A percentile compares a stretch with the other conserved stretches of the same genome.
Evolutionary conservation across 2,888 invertebrate genomes (phyloP).

Genomic region (Acronicta leporina): DNA sequence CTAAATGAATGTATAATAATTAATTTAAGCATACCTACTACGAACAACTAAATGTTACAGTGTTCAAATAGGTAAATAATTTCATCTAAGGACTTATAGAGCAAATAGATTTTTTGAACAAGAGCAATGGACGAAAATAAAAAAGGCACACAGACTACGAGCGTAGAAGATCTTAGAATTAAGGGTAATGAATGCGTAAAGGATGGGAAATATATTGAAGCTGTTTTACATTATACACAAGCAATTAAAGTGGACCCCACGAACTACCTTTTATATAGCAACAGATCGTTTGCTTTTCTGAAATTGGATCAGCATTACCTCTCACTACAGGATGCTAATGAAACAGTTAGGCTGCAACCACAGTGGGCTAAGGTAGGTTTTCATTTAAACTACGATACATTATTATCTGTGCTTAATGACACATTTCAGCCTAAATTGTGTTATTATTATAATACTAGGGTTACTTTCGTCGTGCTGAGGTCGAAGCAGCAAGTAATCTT

Average conservation of each 20-base stretch:
- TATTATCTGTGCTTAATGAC: too few relatives aligned
- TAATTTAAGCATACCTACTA: neutral
- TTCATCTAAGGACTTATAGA: too few relatives aligned
- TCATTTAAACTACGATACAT: neutral
- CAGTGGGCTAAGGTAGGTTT: slow-evolving; percentile 92
- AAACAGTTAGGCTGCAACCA: slow-evolving; percentile 92
- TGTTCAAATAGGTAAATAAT: neutral
- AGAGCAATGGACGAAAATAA: slow-evolving; percentile 76
- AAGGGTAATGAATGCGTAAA: slow-evolving; percentile 94
- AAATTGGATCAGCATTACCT: slow-evolving; percentile 93
- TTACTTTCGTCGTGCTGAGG: slow-evolving; percentile 92
- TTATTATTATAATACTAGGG: slow-evolving; percentile 85
- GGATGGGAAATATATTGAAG: slow-evolving; percentile 92
- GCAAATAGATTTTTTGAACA: neutral
- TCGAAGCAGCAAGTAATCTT: slow-evolving; percentile 91
- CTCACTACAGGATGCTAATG: slow-evolving; percentile 93
- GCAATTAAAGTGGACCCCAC: slow-evolving; percentile 93
- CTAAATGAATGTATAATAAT: too few relatives aligned
- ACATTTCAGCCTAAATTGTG: too few relatives aligned
- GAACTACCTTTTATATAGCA: slow-evolving; percentile 93
- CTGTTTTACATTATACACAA: slow-evolving; percentile 93
- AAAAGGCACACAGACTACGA: slow-evolving; percentile 65
- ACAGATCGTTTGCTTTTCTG: slow-evolving; percentile 94
- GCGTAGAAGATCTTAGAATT: slow-evolving; percentile 90
- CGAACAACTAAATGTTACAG: too few relatives aligned